phyloP scores from a whole-genome alignment of 1,140 invertebrate genomes.

The Nasonia vitripennis region DNA sequence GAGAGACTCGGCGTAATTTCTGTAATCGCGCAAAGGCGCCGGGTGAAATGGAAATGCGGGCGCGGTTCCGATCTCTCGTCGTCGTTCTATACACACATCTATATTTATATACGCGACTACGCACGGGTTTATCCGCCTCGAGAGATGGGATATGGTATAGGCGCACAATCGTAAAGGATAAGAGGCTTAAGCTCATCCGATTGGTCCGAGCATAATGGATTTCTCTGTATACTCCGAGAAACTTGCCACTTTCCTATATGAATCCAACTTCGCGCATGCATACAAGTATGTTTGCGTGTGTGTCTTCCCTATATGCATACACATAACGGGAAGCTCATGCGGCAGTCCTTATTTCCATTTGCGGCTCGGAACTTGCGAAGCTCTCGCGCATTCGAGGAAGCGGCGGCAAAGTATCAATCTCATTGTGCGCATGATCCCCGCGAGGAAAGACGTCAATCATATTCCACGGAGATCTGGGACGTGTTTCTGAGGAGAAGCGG shows the following conservation, averaged over 20 bases:
- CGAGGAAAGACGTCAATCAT: slow-evolving; percentile 26
- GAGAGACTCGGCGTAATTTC: slow-evolving; percentile 10
- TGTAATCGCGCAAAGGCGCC: slow-evolving; percentile 7
- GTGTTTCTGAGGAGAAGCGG: background rate
- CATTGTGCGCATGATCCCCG: slow-evolving; percentile 25
- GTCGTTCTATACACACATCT: background rate
- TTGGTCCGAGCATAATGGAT: slow-evolving; percentile 38
- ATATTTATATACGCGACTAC: background rate
- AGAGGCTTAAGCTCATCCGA: slow-evolving; percentile 32
- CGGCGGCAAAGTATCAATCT: slow-evolving; percentile 22
- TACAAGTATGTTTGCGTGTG: too few species aligned
- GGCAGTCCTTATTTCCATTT: background rate
- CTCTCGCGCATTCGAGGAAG: background rate
- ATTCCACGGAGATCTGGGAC: background rate
- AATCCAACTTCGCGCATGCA: too few species aligned
- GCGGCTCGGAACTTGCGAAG: background rate
- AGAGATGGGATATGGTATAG: background rate
- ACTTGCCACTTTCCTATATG: slow-evolving; percentile 24
- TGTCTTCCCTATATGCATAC: too few species aligned
- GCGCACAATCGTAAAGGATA: slow-evolving; percentile 40
- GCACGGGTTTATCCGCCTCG: background rate
- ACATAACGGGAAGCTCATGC: background rate
- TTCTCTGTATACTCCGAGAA: background rate
- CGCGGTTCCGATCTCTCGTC: too few species aligned
- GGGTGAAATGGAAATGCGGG: slow-evolving; percentile 21